phyloP scores from a whole-genome alignment of 2,888 invertebrate species.

The Alitta virens region DNA sequence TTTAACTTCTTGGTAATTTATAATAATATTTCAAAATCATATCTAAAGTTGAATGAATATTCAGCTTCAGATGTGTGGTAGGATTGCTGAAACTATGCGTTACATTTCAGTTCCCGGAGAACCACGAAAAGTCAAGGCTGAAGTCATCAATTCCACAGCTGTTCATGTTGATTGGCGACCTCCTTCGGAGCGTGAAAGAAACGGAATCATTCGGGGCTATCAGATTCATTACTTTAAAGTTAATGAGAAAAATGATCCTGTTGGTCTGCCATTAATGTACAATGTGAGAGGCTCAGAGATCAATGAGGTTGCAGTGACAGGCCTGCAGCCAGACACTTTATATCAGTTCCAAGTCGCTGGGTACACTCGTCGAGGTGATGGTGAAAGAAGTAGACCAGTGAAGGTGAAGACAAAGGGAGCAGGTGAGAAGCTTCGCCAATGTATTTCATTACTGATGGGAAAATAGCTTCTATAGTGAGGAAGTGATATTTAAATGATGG shows the following conservation, averaged over 20 bases:
- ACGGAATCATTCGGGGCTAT: conserved; percentile 94
- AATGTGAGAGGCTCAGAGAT: conserved; percentile 79
- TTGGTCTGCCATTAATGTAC: conserved; percentile 61
- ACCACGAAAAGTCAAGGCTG: conserved; percentile 87
- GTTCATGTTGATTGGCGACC: conserved; percentile 93
- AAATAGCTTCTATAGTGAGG: too few relatives aligned
- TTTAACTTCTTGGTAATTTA: too few relatives aligned
- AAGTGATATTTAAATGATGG: too few relatives aligned
- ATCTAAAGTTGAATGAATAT: too few relatives aligned
- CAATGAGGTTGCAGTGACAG: conserved; percentile 77
- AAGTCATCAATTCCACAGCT: conserved; percentile 90
- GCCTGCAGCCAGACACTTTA: conserved; percentile 90
- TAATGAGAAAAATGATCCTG: conserved; percentile 29
- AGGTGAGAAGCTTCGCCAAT: too few relatives aligned
- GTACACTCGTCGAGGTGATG: conserved; percentile 93
- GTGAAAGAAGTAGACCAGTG: conserved; percentile 77
- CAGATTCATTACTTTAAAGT: conserved; percentile 72
- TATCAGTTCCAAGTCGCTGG: conserved; percentile 89
- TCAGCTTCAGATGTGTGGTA: too few relatives aligned
- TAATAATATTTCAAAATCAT: too few relatives aligned
- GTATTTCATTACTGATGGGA: too few relatives aligned
- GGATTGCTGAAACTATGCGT: not conserved
- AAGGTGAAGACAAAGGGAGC: conserved; percentile 71
- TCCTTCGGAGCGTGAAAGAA: conserved; percentile 84
- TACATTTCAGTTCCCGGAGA: conserved; percentile 87